Conservation (phyloP, 2,888 invertebrate genomes). For the Nephrotoma guestfalica region DNA sequence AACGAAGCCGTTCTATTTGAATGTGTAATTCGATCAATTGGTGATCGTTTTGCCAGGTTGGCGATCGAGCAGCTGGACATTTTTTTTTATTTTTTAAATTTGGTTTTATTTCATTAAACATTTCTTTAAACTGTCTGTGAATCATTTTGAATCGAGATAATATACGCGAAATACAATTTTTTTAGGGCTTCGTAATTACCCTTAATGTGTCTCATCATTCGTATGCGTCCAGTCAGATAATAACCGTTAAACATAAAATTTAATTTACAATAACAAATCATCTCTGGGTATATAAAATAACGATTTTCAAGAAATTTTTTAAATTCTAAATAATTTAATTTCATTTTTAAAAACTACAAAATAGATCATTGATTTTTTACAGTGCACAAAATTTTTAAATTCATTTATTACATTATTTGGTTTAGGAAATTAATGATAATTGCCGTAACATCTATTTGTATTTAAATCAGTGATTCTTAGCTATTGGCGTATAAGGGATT, state of each 20-base stretch:
- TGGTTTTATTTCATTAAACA: background rate
- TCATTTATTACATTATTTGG: background rate
- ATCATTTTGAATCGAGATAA: no score
- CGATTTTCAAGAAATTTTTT: background rate
- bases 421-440: background rate
- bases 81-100: background rate
- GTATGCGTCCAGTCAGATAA: no score
- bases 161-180: no score
- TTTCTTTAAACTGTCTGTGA: background rate
- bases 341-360: background rate
- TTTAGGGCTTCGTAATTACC: background rate
- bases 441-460: background rate
- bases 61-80: background rate
- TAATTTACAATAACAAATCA: no score
- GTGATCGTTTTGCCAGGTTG: background rate
- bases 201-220: background rate
- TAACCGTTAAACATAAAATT: no score
- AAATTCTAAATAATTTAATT: background rate
- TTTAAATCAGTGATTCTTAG: background rate
- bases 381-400: background rate
- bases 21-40: background rate
- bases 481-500: no score
- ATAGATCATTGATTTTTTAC: background rate
- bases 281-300: background rate
- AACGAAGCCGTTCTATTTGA: background rate